Conservation (phyloP, 2,113 vertebrate genomes). For the Cichladusa arquata region DNA sequence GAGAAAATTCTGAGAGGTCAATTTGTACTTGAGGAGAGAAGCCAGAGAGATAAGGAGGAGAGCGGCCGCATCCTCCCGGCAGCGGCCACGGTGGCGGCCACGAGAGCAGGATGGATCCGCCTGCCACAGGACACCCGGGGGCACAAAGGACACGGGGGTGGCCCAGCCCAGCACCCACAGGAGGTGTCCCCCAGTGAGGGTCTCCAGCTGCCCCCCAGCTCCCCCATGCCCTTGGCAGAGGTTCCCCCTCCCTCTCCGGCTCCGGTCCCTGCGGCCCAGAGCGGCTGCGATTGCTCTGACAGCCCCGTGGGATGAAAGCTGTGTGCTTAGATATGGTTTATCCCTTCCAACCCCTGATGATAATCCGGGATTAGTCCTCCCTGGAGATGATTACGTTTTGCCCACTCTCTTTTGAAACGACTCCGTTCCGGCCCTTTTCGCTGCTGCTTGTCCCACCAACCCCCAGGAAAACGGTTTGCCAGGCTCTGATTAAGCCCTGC, state of each 20-base stretch:
- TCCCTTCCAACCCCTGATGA: slow-evolving; percentile 53
- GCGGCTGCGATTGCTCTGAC: neutral
- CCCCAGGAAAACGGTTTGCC: neutral
- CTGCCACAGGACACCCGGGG: fast-evolving
- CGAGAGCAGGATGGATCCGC: fast-evolving
- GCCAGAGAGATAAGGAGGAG: slow-evolving; percentile 32
- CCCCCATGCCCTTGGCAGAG: neutral
- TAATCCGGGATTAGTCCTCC: slow-evolving; percentile 57
- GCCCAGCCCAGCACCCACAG: neutral
- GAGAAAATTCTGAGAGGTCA: slow-evolving; percentile 68
- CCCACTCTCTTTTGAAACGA: slow-evolving; percentile 42
- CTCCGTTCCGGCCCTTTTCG: neutral
- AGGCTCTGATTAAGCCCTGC: neutral
- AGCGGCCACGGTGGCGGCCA: fast-evolving
- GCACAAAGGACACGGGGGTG: neutral
- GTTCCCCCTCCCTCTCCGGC: fast-evolving
- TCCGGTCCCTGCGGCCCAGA: fast-evolving
- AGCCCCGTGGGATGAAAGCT: slow-evolving; percentile 61
- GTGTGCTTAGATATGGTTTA: slow-evolving; percentile 58
- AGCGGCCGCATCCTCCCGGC: neutral
- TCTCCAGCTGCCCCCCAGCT: neutral
- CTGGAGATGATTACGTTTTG: slow-evolving; percentile 26
- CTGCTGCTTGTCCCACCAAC: neutral
- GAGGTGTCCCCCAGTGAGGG: fast-evolving
- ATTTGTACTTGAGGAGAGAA: slow-evolving; percentile 67